Evolutionary conservation across 2,113 vertebrate genomes (phyloP).

Genomic region (Pycnonotus jocosus): DNA sequence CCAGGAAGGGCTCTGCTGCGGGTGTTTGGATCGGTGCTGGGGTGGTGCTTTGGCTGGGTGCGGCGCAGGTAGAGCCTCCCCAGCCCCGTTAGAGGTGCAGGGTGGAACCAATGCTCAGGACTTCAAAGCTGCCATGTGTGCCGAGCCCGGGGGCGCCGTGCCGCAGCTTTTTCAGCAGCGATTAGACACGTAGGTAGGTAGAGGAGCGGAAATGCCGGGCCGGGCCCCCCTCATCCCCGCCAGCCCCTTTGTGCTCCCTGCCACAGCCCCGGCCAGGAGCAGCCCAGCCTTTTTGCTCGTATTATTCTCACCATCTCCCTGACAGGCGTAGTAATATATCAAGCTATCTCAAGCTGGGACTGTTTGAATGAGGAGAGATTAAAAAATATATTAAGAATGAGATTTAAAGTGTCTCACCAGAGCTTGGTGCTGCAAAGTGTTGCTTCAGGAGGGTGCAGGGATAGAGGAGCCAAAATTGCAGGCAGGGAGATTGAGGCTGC

Average conservation of each 20-base stretch:
- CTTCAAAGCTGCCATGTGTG: background rate
- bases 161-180: background rate
- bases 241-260: background rate
- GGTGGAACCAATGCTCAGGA: background rate
- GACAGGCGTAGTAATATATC: constrained; percentile 10
- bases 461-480: background rate
- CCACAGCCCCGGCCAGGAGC: background rate
- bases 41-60: too few relatives aligned
- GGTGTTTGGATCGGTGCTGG: background rate
- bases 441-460: background rate
- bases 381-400: background rate
- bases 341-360: constrained; percentile 14
- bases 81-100: background rate
- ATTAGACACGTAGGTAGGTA: background rate
- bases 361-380: background rate
- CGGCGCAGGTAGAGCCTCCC: fast-evolving
- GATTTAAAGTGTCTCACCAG: background rate
- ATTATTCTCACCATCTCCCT: constrained; percentile 10
- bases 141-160: fast-evolving
- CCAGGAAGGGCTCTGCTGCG: too few relatives aligned
- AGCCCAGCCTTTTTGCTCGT: background rate
- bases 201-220: background rate
- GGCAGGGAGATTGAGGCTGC: background rate
- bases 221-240: background rate
- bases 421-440: background rate